Evolutionary conservation across 2,113 vertebrate species (phyloP).

Genomic region (Hoplias malabaricus): DNA sequence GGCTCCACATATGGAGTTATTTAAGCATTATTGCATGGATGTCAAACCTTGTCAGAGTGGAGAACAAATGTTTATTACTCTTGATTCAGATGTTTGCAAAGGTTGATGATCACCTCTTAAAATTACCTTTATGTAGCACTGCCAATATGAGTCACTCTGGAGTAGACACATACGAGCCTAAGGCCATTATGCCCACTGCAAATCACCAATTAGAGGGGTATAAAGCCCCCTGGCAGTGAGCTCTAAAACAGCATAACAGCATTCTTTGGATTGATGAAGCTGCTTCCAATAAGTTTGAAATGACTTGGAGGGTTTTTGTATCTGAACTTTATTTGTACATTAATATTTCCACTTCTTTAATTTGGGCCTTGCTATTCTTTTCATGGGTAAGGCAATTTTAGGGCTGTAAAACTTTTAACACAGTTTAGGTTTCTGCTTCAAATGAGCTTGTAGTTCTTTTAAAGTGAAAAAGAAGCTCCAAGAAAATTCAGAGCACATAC

Average conservation of each 20-base stretch:
- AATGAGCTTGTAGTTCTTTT: neutral
- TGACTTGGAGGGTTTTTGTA: neutral
- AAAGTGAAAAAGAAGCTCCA: neutral
- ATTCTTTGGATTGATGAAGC: too few relatives aligned
- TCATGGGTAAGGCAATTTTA: neutral
- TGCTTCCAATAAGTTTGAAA: neutral
- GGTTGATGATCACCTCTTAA: too few relatives aligned
- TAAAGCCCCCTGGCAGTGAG: too few relatives aligned
- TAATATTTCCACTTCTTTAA: neutral
- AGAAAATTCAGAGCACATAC: neutral
- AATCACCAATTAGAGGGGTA: too few relatives aligned
- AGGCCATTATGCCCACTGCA: too few relatives aligned
- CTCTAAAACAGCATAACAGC: too few relatives aligned
- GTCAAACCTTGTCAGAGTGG: neutral
- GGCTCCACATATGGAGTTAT: neutral
- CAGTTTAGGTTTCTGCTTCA: neutral
- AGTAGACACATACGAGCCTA: too few relatives aligned
- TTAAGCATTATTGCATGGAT: neutral
- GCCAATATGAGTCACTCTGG: too few relatives aligned
- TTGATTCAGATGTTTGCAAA: too few relatives aligned
- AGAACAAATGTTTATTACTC: neutral
- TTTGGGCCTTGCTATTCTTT: neutral
- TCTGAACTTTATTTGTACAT: neutral
- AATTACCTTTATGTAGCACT: too few relatives aligned
- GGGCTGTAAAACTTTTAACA: too few relatives aligned